These are phyloP conservation scores for Drosophila nigricruria DNA, from an alignment of 2,888 invertebrate genomes.

Conservation along the genomic window DNA sequence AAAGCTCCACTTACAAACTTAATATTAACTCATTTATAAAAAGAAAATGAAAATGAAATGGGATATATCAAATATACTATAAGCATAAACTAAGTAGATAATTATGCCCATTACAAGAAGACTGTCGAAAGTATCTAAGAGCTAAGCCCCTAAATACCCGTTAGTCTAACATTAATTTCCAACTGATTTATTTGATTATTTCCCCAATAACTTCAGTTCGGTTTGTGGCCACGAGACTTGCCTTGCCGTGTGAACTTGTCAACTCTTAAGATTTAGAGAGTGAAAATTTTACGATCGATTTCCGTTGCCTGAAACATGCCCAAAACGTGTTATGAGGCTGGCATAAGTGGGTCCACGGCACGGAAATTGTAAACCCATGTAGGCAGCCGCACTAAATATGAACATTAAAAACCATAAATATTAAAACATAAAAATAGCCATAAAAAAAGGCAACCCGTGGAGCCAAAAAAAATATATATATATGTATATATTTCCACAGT, in stretches of 20 bases:
- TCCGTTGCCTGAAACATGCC: constrained; percentile 51
- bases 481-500: constrained; percentile 31
- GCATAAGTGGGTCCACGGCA: constrained; percentile 23
- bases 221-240: constrained; percentile 9
- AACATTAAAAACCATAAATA: constrained; percentile 73
- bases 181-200: constrained; percentile 6
- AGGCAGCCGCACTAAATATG: constrained; percentile 70
- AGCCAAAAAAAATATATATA: constrained; percentile 9
- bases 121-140: not conserved
- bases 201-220: constrained; percentile 6
- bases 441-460: constrained; percentile 31
- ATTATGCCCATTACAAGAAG: not conserved
- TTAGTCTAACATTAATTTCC: not conserved
- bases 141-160: not conserved
- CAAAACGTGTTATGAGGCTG: constrained; percentile 45
- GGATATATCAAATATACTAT: too few species aligned
- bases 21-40: not conserved
- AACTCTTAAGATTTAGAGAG: constrained; percentile 32
- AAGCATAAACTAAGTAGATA: not conserved
- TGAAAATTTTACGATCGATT: constrained; percentile 68
- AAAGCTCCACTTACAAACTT: not conserved
- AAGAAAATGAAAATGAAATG: not conserved
- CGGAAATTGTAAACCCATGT: constrained; percentile 55
- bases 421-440: constrained; percentile 72
- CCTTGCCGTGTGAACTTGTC: constrained; percentile 58